Evolutionary conservation across 92 coral and sea anemone species (phyloP).

Genomic region (Epizoanthus illoricatus): DNA sequence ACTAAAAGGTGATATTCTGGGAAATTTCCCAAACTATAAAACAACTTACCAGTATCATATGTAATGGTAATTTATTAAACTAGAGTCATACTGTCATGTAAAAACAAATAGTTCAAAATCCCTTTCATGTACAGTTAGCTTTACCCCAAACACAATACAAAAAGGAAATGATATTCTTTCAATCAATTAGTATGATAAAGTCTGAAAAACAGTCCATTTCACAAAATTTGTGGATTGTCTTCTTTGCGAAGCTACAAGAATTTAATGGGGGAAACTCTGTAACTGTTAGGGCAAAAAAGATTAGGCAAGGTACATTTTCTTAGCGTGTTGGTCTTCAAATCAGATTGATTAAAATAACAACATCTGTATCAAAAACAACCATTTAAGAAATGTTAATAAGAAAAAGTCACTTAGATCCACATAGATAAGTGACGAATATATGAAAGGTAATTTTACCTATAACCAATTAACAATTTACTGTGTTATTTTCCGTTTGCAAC

Average conservation of each 20-base stretch:
- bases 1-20: not conserved
- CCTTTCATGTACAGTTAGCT: not conserved
- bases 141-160: not conserved
- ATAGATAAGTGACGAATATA: slow-evolving; percentile 2
- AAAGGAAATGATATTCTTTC: not conserved
- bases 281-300: too few relatives aligned
- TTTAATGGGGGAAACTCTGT: too few relatives aligned
- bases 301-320: too few relatives aligned
- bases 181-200: not conserved
- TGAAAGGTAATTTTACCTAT: not conserved
- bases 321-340: not conserved
- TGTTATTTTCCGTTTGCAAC: not conserved
- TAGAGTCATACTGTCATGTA: too few relatives aligned
- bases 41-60: not conserved
- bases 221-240: not conserved
- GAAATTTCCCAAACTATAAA: not conserved
- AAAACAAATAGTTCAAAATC: not conserved
- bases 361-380: not conserved
- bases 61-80: not conserved
- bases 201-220: not conserved
- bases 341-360: not conserved
- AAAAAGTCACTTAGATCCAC: not conserved
- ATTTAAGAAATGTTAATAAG: slow-evolving; percentile 3
- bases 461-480: too few relatives aligned
- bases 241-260: not conserved